Base-by-base conservation (phyloP, 2,113 vertebrate species). In the Trogon surrucura region DNA sequence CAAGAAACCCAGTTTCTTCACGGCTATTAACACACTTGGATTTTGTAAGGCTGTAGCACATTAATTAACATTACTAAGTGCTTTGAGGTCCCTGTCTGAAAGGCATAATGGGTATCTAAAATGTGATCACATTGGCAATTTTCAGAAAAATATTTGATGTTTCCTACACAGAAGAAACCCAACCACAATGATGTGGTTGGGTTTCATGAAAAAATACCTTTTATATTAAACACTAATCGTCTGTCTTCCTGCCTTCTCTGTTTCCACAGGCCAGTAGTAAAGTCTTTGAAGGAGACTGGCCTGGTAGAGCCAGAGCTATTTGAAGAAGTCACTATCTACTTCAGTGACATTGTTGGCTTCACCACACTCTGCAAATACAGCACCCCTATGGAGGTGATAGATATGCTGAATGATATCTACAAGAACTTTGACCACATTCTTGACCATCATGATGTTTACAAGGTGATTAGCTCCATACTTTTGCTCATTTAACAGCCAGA, bases 341-440 rank as follows among this genome's bases (percentile, higher is more conserved):
- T 99, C 98, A 99, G 99, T 60, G 99, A 99, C 96, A 99, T 99
- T 36, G 99, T 99, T 73, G 99, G 99, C 41, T 99, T 99, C 97
- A 99, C 99, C 60, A 99, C 99, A 1, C 98, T 99, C 80, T 99
- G 99, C 98, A 99, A 99, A 96, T 99, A 99, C 98, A 99, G 99
- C 98, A 99, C 99, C 5, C 99, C 99, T 88, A 99, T 99, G 98
- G 99, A 99, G 96, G 99, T 99, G 97, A 99, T 99, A 48, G 98
- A 99, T 98, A 99, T 99, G 99, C 98, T 99, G 53, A 99, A 99
- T 4, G 98, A 99, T 93, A 98, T 99, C 98, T 99, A 99, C 97
- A 99, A 99, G 97, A 99, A 98, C 95, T 99, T 99, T 78, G 99
- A 99, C 96, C 99, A 98, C 95, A 99, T 99, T 93, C 98, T 99